These are phyloP conservation scores for Thalpophila matura DNA, from an alignment of 2,888 invertebrate species.

Conservation along the genomic window DNA sequence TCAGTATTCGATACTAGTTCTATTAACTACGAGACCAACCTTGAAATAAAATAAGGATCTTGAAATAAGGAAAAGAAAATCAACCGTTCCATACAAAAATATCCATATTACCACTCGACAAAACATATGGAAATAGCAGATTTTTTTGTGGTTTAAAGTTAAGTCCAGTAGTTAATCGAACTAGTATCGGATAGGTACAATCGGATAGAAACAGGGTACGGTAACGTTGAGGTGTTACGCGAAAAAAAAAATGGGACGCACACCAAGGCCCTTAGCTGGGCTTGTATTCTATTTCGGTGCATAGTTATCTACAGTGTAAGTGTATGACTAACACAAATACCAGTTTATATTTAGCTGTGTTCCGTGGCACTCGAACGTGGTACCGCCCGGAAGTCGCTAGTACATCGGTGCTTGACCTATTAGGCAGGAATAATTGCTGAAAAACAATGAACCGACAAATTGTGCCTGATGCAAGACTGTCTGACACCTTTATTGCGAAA, in stretches of 20 bases:
- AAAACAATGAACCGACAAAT: constrained; percentile 70
- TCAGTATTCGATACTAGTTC: too few species aligned
- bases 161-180: too few species aligned
- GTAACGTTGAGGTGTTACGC: constrained; percentile 28
- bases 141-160: too few species aligned
- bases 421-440: constrained; percentile 74
- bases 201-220: too few species aligned
- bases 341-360: constrained; percentile 75
- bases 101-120: too few species aligned
- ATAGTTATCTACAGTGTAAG: constrained; percentile 62
- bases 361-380: constrained; percentile 70
- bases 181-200: too few species aligned
- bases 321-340: constrained; percentile 62
- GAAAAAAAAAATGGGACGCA: constrained; percentile 63
- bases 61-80: too few species aligned
- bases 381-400: constrained; percentile 79
- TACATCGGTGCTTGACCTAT: constrained; percentile 77
- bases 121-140: too few species aligned
- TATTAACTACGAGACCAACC: too few species aligned
- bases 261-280: constrained; percentile 68
- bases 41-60: too few species aligned
- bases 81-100: too few species aligned
- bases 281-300: constrained; percentile 67
- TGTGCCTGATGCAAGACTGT: constrained; percentile 29
- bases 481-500: constrained; percentile 38